Base-by-base conservation (phyloP, 2,888 invertebrate species). In the Aphrophora alni region DNA sequence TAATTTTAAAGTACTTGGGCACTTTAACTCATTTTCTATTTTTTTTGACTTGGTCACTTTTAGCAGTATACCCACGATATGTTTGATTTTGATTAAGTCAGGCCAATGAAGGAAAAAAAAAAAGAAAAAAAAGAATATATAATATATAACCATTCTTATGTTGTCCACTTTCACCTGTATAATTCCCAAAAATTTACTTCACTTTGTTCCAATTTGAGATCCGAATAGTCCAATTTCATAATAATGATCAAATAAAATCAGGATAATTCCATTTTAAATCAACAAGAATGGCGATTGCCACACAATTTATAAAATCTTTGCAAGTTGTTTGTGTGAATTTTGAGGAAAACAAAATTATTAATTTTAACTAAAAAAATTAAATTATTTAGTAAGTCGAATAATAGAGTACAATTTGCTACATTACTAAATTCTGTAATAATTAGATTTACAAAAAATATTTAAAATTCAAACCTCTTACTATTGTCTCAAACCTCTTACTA, bases 371-470 rank as follows among this genome's bases (percentile, higher is more conserved):
- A n/a, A 28, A 44, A 27, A 24, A 44, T 24, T 81, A 78, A 38
- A 28, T 73, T 24, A 33, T 24, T 38, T 38, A 38, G 24, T n/a
- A n/a, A 26, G 1, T 26, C 1, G 24, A 69, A 68, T 24, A 14
- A 3, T 68, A 24, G 26, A 69, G 69, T 26, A 69, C 1, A 69
- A 24, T 26, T 26, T 69, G 14, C 68, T 21, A 5, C 10, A 33
- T 33, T 33, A n/a, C n/a, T n/a, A n/a, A n/a, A 33, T 33, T 33
- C 10, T 33, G 33, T 33, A 33, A 4, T 33, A 33, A 7, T 75
- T 75, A 38, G 17, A 85, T 85, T 59, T 82, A 85, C 84, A 72
- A 82, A 38, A 38, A 17, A 75, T 24, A 8, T 33, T n/a, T 17
- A 7, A 27, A 75, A 75, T 10, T 1, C 8, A n/a, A n/a, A n/a